phyloP scores from a whole-genome alignment of 1,140 invertebrate species.

The Dreissena rostriformis region DNA sequence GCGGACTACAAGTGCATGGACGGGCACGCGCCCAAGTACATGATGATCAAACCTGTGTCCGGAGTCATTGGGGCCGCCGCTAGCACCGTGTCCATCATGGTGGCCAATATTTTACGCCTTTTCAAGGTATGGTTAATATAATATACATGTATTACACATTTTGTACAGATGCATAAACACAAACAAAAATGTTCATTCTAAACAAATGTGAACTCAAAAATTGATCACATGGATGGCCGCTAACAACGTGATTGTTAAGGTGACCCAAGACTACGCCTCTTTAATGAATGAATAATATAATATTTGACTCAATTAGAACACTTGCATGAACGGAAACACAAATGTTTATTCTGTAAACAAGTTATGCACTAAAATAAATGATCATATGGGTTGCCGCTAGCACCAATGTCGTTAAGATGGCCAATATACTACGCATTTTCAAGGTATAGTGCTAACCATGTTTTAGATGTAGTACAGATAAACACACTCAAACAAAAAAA shows the following conservation, averaged over 20 bases:
- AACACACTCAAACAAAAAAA: too few relatives aligned
- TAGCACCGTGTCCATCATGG: slow-evolving; percentile 88
- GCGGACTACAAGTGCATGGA: slow-evolving; percentile 74
- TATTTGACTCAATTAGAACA: too few relatives aligned
- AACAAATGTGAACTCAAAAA: too few relatives aligned
- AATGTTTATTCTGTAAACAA: too few relatives aligned
- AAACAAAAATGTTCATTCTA: too few relatives aligned
- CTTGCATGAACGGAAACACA: too few relatives aligned
- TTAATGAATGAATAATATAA: too few relatives aligned
- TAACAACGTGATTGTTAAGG: slow-evolving; percentile 87
- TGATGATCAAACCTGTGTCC: slow-evolving; percentile 71
- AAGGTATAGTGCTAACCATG: slow-evolving; percentile 79
- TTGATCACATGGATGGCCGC: slow-evolving; percentile 66
- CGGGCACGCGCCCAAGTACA: slow-evolving; percentile 63
- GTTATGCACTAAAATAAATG: too few relatives aligned
- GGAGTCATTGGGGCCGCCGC: slow-evolving; percentile 79
- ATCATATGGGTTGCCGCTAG: slow-evolving; percentile 76
- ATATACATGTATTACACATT: too few relatives aligned
- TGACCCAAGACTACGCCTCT: too few relatives aligned
- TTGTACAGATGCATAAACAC: too few relatives aligned
- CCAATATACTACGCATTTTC: slow-evolving; percentile 85
- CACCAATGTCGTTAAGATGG: slow-evolving; percentile 89
- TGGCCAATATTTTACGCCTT: slow-evolving; percentile 85
- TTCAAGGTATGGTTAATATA: slow-evolving; percentile 83
- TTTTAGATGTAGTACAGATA: too few relatives aligned